Percentiles rank a stretch among this genome's conserved stretches.
phyloP scores from a whole-genome alignment of 92 coral and sea anemone genomes.

The Epizoanthus fatuus region DNA sequence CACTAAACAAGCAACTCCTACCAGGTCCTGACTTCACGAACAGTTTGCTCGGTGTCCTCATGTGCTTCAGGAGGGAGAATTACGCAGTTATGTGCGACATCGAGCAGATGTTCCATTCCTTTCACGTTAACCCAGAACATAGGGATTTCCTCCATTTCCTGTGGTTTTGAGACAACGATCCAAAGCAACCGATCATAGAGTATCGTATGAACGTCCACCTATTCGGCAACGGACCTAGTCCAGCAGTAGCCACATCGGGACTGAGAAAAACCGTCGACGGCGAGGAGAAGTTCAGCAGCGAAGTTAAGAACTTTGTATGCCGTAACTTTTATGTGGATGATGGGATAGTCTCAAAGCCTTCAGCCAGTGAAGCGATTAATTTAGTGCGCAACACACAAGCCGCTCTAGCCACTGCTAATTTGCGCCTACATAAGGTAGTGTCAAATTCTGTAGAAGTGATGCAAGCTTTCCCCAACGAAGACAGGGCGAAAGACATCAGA shows the following conservation, averaged over 20 bases:
- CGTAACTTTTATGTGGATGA: constrained; percentile 54
- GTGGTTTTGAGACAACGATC: constrained; percentile 49
- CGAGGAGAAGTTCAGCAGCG: constrained; percentile 44
- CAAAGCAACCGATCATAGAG: constrained; percentile 18
- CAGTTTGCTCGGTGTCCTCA: constrained; percentile 47
- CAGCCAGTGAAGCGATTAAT: constrained; percentile 21
- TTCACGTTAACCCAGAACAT: constrained; percentile 38
- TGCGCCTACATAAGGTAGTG: constrained; percentile 50
- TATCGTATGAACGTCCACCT: constrained; percentile 55
- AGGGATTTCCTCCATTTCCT: constrained; percentile 48
- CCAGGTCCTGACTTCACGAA: constrained; percentile 43
- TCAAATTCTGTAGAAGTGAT: constrained; percentile 57
- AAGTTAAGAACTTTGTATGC: constrained; percentile 19
- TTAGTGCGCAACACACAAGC: constrained; percentile 26
- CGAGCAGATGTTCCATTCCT: constrained; percentile 55
- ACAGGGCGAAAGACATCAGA: constrained; percentile 42
- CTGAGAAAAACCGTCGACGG: constrained; percentile 40
- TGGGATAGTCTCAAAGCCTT: constrained; percentile 28
- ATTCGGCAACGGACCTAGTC: constrained; percentile 50
- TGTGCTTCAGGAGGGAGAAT: constrained; percentile 39
- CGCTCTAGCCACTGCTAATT: constrained; percentile 31
- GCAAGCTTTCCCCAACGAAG: constrained; percentile 57
- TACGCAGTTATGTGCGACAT: constrained; percentile 49
- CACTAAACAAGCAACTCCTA: constrained; percentile 21
- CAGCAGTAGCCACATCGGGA: constrained; percentile 49